Percentiles rank a stretch among this genome's conserved stretches.
phyloP scores from a whole-genome alignment of 2,888 invertebrate genomes.

The Operophtera brumata region DNA sequence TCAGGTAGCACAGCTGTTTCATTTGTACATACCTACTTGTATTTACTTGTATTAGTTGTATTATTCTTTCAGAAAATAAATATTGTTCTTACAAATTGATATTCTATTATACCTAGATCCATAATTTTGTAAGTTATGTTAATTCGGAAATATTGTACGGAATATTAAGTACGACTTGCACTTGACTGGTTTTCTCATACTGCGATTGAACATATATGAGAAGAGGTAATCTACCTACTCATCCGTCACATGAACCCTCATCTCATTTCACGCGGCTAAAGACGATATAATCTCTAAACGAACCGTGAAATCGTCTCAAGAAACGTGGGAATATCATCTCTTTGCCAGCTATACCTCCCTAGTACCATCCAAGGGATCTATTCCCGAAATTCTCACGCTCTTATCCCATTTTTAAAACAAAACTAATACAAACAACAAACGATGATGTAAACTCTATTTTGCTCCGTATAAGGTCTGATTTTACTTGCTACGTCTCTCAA shows the following conservation, averaged over 20 bases:
- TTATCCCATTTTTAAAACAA: constrained; percentile 64
- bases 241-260: not conserved
- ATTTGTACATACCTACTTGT: too few relatives aligned
- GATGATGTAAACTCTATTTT: constrained; percentile 33
- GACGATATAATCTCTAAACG: constrained; percentile 18
- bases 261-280: constrained; percentile 1
- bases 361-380: constrained; percentile 74
- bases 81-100: too few relatives aligned
- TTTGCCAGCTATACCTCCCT: constrained; percentile 55
- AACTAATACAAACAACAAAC: constrained; percentile 43
- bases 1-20: too few relatives aligned
- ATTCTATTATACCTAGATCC: too few relatives aligned
- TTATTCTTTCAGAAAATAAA: too few relatives aligned
- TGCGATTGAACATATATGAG: too few relatives aligned
- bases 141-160: too few relatives aligned
- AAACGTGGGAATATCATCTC: constrained; percentile 61
- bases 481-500: constrained; percentile 22
- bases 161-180: too few relatives aligned
- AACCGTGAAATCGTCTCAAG: constrained; percentile 45
- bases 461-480: constrained; percentile 29
- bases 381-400: constrained; percentile 80
- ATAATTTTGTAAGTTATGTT: too few relatives aligned
- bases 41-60: too few relatives aligned
- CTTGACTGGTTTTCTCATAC: too few relatives aligned
- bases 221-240: too few relatives aligned